Evolutionary conservation across 2,797 vertebrate species (phyloP).

Genomic region (Coreius guichenoti): DNA sequence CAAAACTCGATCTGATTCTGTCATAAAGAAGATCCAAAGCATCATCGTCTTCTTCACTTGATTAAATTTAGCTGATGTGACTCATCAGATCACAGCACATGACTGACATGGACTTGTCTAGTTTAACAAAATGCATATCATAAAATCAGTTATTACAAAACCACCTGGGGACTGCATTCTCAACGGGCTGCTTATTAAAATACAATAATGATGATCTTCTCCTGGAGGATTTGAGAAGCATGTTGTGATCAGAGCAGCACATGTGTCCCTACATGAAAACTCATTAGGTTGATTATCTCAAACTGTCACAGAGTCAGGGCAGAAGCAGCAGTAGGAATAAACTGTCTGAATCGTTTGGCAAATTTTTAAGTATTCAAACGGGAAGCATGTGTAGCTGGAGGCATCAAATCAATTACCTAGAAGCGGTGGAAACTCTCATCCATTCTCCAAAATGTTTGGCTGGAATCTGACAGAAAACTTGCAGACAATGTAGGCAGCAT

Average conservation of each 20-base stretch:
- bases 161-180: constrained; percentile 15
- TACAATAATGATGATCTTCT: constrained; percentile 20
- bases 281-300: background rate
- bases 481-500: constrained; percentile 40
- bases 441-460: constrained; percentile 52
- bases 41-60: background rate
- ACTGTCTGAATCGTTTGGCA: background rate
- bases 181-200: constrained; percentile 32
- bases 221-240: constrained; percentile 3
- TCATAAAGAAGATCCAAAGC: background rate
- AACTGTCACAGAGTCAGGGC: background rate
- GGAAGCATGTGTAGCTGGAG: constrained; percentile 10
- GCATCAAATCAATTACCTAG: constrained; percentile 38
- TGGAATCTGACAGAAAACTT: constrained; percentile 38
- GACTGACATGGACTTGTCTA: constrained; percentile 28
- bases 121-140: constrained; percentile 26
- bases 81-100: constrained; percentile 20
- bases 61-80: constrained; percentile 5
- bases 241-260: constrained; percentile 2
- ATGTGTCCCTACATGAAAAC: background rate
- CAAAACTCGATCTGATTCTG: background rate
- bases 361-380: background rate
- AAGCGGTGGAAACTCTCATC: constrained; percentile 46
- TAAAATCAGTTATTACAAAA: constrained; percentile 14
- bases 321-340: background rate